A percentile compares a stretch with the other conserved stretches of the same genome.
Conservation (phyloP, 2,113 vertebrate species). For the Lutjanus erythropterus region DNA sequence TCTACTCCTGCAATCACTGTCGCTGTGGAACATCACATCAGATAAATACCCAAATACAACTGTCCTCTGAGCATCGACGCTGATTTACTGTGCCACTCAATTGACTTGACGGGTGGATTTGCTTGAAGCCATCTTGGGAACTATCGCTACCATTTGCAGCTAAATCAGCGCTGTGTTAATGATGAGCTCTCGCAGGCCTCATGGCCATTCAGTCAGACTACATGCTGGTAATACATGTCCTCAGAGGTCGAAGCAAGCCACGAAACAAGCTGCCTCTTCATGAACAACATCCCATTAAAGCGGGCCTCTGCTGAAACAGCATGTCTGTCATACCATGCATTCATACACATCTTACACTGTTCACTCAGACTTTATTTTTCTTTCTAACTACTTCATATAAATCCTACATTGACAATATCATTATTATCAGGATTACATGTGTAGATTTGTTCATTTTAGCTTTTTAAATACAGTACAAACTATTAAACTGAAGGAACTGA, state of each 20-base stretch:
- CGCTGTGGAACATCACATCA: constrained; percentile 44
- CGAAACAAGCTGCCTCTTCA: constrained; percentile 26
- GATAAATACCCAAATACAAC: constrained; percentile 59
- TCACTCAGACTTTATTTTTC: background rate
- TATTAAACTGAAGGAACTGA: too few species aligned
- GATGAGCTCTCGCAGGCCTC: constrained; percentile 39
- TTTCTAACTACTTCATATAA: background rate
- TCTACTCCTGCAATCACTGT: constrained; percentile 38
- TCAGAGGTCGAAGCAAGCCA: constrained; percentile 50
- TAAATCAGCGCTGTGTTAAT: constrained; percentile 68
- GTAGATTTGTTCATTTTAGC: background rate
- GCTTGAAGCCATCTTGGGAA: constrained; percentile 69
- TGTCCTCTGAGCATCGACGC: constrained; percentile 61
- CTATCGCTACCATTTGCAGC: constrained; percentile 69
- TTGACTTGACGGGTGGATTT: constrained; percentile 72
- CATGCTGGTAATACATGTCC: constrained; percentile 31
- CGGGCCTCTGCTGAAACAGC: constrained; percentile 2
- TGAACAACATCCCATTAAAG: constrained; percentile 36
- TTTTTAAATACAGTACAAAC: background rate
- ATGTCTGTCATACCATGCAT: background rate
- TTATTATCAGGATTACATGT: background rate
- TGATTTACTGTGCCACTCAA: constrained; percentile 68
- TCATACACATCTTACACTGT: background rate
- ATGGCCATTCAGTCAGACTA: constrained; percentile 39
- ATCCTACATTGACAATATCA: background rate